These are phyloP conservation scores for Falcaria lacertinaria DNA, from an alignment of 2,888 invertebrate species.

Conservation along the genomic window DNA sequence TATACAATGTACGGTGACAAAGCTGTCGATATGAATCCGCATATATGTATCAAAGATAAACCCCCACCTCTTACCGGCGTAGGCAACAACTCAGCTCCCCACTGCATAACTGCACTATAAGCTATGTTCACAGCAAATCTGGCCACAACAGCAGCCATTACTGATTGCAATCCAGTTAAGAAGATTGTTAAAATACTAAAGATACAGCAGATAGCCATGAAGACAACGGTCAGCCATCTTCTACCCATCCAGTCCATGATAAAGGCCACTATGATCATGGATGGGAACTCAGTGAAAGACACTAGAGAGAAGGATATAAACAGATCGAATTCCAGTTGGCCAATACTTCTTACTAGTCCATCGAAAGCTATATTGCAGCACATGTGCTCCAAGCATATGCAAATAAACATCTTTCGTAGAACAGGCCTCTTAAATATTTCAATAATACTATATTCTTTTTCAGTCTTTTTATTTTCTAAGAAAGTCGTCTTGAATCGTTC, in stretches of 20 bases:
- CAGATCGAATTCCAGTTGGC: conserved; percentile 45
- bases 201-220: conserved; percentile 34
- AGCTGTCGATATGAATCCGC: conserved; percentile 42
- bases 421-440: conserved; percentile 46
- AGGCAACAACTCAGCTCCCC: conserved; percentile 52
- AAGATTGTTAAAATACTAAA: conserved; percentile 42
- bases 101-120: conserved; percentile 39
- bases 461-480: conserved; percentile 12
- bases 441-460: conserved; percentile 31
- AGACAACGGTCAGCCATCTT: conserved; percentile 39
- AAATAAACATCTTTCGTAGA: conserved; percentile 39
- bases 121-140: conserved; percentile 52
- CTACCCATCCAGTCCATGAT: conserved; percentile 50
- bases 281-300: conserved; percentile 50
- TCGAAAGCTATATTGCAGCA: conserved; percentile 48
- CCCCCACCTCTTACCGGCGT: conserved; percentile 50
- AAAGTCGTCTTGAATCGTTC: conserved; percentile 38
- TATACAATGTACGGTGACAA: conserved; percentile 42
- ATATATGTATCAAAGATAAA: conserved; percentile 44
- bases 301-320: conserved; percentile 53
- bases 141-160: conserved; percentile 44
- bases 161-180: conserved; percentile 34
- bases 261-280: conserved; percentile 43
- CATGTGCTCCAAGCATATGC: conserved; percentile 43
- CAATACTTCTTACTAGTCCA: conserved; percentile 44